A percentile compares a stretch with the other conserved stretches of the same genome.
Evolutionary conservation across 1,140 invertebrate genomes (phyloP).

Genomic region (Nomia melanderi): DNA sequence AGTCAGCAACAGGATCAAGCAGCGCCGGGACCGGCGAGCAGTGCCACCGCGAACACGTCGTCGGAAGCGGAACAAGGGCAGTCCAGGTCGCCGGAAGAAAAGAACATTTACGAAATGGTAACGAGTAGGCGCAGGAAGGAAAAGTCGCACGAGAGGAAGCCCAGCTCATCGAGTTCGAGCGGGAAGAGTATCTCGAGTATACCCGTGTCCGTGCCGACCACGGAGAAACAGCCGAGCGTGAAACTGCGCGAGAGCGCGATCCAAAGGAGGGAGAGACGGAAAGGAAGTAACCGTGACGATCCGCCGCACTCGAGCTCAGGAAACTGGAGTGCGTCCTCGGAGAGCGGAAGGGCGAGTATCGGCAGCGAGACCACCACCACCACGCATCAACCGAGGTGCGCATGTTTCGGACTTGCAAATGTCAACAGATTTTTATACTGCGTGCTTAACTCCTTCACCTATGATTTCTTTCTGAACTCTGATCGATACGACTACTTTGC

Average conservation of each 20-base stretch:
- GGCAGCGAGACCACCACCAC: slow-evolving; percentile 89
- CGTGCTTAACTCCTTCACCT: too few relatives aligned
- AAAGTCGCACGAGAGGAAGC: slow-evolving; percentile 86
- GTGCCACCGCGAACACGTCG: slow-evolving; percentile 69
- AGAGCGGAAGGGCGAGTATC: slow-evolving; percentile 91
- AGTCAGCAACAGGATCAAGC: slow-evolving; percentile 75
- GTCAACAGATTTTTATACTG: too few relatives aligned
- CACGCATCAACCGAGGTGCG: slow-evolving; percentile 86
- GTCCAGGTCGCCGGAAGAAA: slow-evolving; percentile 81
- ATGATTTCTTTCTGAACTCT: too few relatives aligned
- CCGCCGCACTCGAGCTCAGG: slow-evolving; percentile 92
- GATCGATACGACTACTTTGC: too few relatives aligned
- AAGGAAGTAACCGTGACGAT: slow-evolving; percentile 83
- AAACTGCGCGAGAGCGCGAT: slow-evolving; percentile 87
- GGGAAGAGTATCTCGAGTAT: slow-evolving; percentile 81
- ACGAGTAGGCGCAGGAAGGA: slow-evolving; percentile 82
- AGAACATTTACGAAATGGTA: slow-evolving; percentile 85
- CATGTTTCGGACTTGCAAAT: too few relatives aligned
- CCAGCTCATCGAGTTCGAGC: slow-evolving; percentile 86
- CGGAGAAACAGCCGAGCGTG: slow-evolving; percentile 79
- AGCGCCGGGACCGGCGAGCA: slow-evolving; percentile 71
- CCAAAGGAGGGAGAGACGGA: slow-evolving; percentile 83
- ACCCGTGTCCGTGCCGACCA: slow-evolving; percentile 77
- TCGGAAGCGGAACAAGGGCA: slow-evolving; percentile 63
- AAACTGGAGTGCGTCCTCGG: slow-evolving; percentile 96